Percentiles rank a stretch among this genome's conserved stretches.
Conservation (phyloP, 2,888 invertebrate species). For the Patella caerulea region DNA sequence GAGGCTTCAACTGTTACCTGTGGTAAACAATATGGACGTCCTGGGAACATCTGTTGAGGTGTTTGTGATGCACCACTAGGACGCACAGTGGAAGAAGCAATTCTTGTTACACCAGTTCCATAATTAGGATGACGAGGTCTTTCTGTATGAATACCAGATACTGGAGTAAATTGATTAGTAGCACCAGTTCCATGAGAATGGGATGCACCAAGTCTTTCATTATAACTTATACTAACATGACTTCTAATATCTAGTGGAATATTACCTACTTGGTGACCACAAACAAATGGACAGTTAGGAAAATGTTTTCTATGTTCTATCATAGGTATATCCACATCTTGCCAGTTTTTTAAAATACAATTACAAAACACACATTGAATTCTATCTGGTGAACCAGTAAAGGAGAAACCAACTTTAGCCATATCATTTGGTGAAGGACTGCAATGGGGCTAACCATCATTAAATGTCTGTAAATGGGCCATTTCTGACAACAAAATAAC, state of each 20-base stretch:
- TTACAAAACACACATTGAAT: constrained; percentile 94
- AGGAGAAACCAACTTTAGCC: constrained; percentile 92
- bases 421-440: constrained; percentile 73
- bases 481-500: constrained; percentile 45
- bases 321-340: constrained; percentile 90
- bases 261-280: constrained; percentile 51
- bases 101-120: constrained; percentile 49
- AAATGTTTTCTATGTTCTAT: constrained; percentile 94
- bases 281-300: constrained; percentile 83
- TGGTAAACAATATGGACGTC: constrained; percentile 86
- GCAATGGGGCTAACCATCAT: constrained; percentile 43
- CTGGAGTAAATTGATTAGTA: not conserved
- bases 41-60: constrained; percentile 86
- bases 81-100: constrained; percentile 75
- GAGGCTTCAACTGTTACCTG: constrained; percentile 83
- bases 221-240: no score
- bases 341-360: constrained; percentile 94
- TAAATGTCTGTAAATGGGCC: constrained; percentile 51
- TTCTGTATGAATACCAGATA: constrained; percentile 44
- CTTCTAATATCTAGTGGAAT: constrained; percentile 28
- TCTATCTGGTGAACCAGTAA: constrained; percentile 83
- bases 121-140: constrained; percentile 53
- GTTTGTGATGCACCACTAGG: constrained; percentile 85
- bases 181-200: no score
- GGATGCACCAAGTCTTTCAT: not conserved